Evolutionary conservation across 2,888 invertebrate genomes (phyloP), one percentile per base, ranked within the genome.

Genomic region (Odontocerum albicorne): DNA sequence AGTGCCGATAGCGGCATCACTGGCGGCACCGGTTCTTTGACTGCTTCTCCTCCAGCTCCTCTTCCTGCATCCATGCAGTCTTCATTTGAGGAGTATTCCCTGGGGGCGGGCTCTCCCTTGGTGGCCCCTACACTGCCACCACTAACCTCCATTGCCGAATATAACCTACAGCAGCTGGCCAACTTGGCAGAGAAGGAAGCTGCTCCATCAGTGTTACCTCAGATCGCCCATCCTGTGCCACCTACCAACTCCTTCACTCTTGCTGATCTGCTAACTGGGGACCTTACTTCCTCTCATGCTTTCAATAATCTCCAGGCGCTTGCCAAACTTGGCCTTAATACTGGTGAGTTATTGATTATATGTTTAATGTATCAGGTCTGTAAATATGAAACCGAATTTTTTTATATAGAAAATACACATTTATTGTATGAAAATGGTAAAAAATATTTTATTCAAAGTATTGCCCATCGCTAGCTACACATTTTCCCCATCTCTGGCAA

Each of bases 241-340:
- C 70, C 85, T 71, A 84, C 85, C 57, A 79, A 77, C 59, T 80
- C 84, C 62, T 89, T 91, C 64, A 88, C 85, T 53, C 73, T 92
- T 62, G 87, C 88, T 4, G 91, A 92, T 69, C 75, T 92, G 52
- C 80, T 92, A 52, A 83, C 85, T 55, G 89, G 88, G 13, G 87
- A 87, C 66, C 70, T 84, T 3, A 83, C 78, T 64, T 78, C 79
- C 62, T 85, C 85, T 64, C 87, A 89, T 65, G 91, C 92, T 8
- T 86, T 91, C 65, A 91, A 90, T 72, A 95, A 94, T 74, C 78
- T 95, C 62, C 92, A 94, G 68, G 92, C 92, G 20, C 82, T 95
- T 56, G 92, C 92, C 55, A 94, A 94, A 72, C 80, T 94, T 52
- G 92, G 92, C 66, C 72, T 86, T 45, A 84, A 82, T 65, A 80